A percentile compares a stretch with the other conserved stretches of the same genome.
Conservation (phyloP, 2,888 invertebrate species). For the Tuberolachnus salignus region DNA sequence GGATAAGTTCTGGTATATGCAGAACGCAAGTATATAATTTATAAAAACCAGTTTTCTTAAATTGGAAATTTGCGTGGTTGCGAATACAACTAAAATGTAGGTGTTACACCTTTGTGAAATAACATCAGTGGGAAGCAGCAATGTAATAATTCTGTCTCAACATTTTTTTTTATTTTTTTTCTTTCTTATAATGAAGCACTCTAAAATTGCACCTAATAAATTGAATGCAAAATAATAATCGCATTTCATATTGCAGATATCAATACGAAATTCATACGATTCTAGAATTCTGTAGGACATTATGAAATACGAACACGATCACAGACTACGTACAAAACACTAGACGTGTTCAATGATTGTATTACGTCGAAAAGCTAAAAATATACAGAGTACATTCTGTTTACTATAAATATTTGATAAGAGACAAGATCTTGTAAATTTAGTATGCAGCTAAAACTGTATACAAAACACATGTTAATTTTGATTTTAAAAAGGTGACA, state of each 20-base stretch:
- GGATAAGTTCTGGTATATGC: background rate
- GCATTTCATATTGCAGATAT: too few species aligned
- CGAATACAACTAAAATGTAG: slow-evolving; percentile 36
- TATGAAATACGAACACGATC: too few species aligned
- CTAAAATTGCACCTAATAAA: background rate
- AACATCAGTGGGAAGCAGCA: slow-evolving; percentile 38
- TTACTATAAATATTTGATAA: slow-evolving; percentile 30
- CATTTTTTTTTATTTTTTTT: background rate
- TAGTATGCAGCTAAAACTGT: slow-evolving; percentile 9
- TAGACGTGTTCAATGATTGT: background rate
- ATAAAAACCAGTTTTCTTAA: slow-evolving; percentile 48
- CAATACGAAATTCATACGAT: too few species aligned
- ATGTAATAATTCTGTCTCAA: slow-evolving; percentile 31
- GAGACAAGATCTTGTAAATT: slow-evolving; percentile 24
- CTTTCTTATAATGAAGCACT: background rate
- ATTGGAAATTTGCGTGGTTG: slow-evolving; percentile 49
- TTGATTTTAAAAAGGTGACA: slow-evolving; percentile 35
- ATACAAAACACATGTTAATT: slow-evolving; percentile 53
- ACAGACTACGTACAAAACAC: too few species aligned
- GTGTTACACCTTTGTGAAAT: slow-evolving; percentile 42
- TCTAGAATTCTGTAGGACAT: too few species aligned
- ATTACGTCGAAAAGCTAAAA: slow-evolving; percentile 24
- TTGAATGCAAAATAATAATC: too few species aligned
- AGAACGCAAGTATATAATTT: slow-evolving; percentile 1
- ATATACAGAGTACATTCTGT: slow-evolving; percentile 27